Evolutionary conservation across 2,888 invertebrate species (phyloP).

Genomic region (Polietes domitor): DNA sequence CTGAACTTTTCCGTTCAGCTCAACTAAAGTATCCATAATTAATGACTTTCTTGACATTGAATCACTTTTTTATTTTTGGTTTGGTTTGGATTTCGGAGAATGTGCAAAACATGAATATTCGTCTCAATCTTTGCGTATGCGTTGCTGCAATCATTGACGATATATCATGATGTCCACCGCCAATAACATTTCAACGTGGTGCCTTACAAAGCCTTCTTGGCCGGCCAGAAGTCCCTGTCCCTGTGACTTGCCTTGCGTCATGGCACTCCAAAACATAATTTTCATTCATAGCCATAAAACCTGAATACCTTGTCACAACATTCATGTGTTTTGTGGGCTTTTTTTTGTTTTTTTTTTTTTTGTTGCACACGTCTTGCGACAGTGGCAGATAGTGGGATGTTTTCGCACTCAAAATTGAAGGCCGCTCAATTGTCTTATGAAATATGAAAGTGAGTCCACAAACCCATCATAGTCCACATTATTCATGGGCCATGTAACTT

Average conservation of each 20-base stretch:
- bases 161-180: slow-evolving; percentile 50
- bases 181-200: not conserved
- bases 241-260: too few species aligned
- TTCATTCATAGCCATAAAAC: slow-evolving; percentile 36
- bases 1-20: not conserved
- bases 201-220: not conserved
- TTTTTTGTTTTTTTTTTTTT: too few species aligned
- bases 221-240: not conserved
- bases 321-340: not conserved
- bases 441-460: too few species aligned
- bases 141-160: slow-evolving; percentile 58
- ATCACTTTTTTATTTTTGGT: slow-evolving; percentile 43
- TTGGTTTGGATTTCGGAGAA: not conserved
- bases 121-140: slow-evolving; percentile 50
- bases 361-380: not conserved
- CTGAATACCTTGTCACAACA: slow-evolving; percentile 31
- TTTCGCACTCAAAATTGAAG: too few species aligned
- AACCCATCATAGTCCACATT: too few species aligned
- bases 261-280: slow-evolving; percentile 24
- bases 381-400: not conserved
- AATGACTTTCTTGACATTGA: slow-evolving; percentile 65
- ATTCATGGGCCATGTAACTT: too few species aligned
- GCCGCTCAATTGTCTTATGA: too few species aligned
- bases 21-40: slow-evolving; percentile 33
- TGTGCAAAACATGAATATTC: not conserved